Percentiles rank a stretch among this genome's conserved stretches.
Conservation (phyloP, 2,797 vertebrate genomes). For the Acanthiza pusilla region DNA sequence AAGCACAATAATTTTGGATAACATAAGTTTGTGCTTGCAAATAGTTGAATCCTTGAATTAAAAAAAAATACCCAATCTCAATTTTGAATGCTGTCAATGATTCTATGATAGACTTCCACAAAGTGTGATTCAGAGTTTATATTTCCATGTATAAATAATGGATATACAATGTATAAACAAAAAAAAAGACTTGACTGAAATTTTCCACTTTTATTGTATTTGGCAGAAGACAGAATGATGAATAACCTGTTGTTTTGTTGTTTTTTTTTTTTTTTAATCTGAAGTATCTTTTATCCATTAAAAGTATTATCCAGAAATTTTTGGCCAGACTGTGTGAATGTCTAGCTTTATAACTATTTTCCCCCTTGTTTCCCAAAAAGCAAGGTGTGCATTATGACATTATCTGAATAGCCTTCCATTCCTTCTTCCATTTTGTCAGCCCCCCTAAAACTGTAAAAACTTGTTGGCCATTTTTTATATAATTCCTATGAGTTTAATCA, state of each 20-base stretch:
- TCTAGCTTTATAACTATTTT: not conserved
- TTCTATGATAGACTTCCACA: not conserved
- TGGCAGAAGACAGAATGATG: not conserved
- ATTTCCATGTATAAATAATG: not conserved
- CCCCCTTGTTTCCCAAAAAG: not conserved
- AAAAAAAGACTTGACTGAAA: not conserved
- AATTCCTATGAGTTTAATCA: not conserved
- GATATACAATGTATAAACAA: not conserved
- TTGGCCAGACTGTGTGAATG: not conserved
- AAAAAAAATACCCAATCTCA: fast-evolving
- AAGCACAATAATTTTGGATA: not conserved
- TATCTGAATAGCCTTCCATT: not conserved
- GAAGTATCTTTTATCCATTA: not conserved
- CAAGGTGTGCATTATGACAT: not conserved
- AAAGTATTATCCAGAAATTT: not conserved
- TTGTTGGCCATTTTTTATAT: not conserved
- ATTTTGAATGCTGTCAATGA: not conserved
- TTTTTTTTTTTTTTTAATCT: not conserved
- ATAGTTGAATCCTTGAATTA: not conserved
- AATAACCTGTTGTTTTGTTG: not conserved
- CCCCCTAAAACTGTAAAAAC: not conserved
- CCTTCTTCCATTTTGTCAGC: not conserved
- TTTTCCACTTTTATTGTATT: not conserved
- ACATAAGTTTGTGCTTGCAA: not conserved
- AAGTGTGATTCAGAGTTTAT: not conserved